Base-by-base conservation (phyloP, 2,113 vertebrate species). In the Poeciliopsis prolifica region DNA sequence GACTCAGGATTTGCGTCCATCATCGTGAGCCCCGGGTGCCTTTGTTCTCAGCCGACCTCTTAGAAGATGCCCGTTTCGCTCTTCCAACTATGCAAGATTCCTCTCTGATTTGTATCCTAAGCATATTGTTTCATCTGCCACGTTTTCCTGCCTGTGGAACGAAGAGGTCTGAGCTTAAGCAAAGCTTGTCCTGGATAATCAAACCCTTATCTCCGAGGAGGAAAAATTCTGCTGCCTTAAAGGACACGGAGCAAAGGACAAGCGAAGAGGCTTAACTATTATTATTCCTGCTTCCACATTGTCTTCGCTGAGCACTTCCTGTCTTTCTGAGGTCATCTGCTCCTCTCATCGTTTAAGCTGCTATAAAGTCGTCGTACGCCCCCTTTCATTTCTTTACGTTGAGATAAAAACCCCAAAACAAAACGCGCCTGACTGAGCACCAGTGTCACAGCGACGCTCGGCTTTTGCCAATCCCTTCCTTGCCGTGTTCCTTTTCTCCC, bases 1-100 rank as follows among this genome's bases (percentile, higher is more conserved):
- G 91, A 90, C 79, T 93, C 81, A 92, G 90, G 92, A 91, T 93
- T 93, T 93, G 83, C 79, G 92, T 94, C 92, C 86, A 92, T 94
- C 92, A 94, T 14, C 61, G 14, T 91, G 89, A 94, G 87, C 89
- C 81, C 40, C 17, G 14, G 74, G 70, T 64, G 75, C 80, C 83
- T 92, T 90, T 91, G 87, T 92, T 90, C 89, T 86, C 29, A 44
- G 29, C 5, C 68, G 81, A 75, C 74, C 80, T 78, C 68, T 76
- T 70, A 79, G 88, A 90, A 88, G 82, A 78, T 70, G 31, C 72
- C 48, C 61, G 61, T 68, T 73, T 70, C 4, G 5, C 70, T 62
- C 35, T 64, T 77, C 42, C 77, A 58, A 37, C 10, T 10, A n/a
- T 60, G 33, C 65, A 84, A 69, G 31, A 28, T 70, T 82, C 65